These are phyloP conservation scores for Tyrannus savana DNA, from an alignment of 2,113 vertebrate genomes.

Conservation along the genomic window DNA sequence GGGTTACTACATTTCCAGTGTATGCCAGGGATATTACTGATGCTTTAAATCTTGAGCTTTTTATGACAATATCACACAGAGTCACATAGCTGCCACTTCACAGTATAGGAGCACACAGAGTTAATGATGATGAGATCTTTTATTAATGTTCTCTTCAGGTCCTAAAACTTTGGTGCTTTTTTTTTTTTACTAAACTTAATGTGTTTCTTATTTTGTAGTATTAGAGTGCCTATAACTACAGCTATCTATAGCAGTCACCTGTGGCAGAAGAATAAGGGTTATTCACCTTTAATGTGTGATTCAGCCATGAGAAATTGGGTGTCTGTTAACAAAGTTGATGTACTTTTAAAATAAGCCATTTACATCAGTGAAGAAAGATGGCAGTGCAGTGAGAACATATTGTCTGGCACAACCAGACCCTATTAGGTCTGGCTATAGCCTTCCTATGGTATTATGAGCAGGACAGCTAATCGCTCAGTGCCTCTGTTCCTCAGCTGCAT, in stretches of 20 bases:
- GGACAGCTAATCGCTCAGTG: background rate
- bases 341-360: conserved; percentile 5
- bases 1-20: background rate
- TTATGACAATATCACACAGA: background rate
- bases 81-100: background rate
- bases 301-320: background rate
- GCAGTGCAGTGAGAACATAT: background rate
- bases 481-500: background rate
- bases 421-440: background rate
- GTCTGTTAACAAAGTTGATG: background rate
- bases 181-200: background rate
- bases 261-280: background rate
- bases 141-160: background rate
- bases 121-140: background rate
- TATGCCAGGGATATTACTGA: background rate
- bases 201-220: background rate
- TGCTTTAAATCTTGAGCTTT: background rate
- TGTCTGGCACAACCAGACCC: background rate
- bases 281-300: background rate
- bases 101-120: background rate
- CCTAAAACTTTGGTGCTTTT: background rate
- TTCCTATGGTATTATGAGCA: background rate
- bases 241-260: background rate
- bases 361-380: background rate
- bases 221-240: background rate